Evolutionary conservation across 2,113 vertebrate genomes (phyloP), one percentile per base, ranked within the genome.

Genomic region (Gobio gobio): DNA sequence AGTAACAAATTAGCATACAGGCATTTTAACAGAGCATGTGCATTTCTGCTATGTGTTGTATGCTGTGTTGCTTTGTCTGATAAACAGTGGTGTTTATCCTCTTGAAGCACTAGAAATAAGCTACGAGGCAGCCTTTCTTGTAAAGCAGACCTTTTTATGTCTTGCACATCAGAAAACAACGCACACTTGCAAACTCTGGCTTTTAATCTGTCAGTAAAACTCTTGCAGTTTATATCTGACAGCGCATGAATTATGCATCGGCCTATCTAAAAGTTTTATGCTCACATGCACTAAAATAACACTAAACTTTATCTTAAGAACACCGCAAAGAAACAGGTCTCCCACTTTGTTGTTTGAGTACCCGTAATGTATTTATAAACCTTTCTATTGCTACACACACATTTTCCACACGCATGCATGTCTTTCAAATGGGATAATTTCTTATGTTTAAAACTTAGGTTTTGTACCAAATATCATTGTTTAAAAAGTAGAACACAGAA

Each of bases 181-280:
- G 58, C 51, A 78, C 20, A 10, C 26, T 51, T 49, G 47, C 59
- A 66, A 64, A 68, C 4, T 3, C 10, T 54, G 63, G 18, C 64
- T 58, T 82, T 82, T 43, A 83, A 56, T 83, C 51, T 56, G 29
- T 43, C 80, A 72, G 66, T 43, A 43, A 47, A 81, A 49, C 61
- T 36, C 43, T 49, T 51, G 43, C 61, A 81, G 29, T 68, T 51
- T 51, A 79, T 59, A 80, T 85, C 33, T 56, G 76, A 56, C 43
- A 33, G 49, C 12, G 5, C 51, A 72, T 85, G 40, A 72, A 79
- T 80, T 79, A 72, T 79, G 26, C 77, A 80, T 64, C n/a, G 76
- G n/a, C 33, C 68, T 68, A 78, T 75, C 83, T 59, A n/a, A 29
- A 72, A 72, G 18, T 79, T 80, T 45, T n/a, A 72, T 12, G 20